These are phyloP conservation scores for Pogonomyrmex barbatus DNA, from an alignment of 1,140 invertebrate species.

Conservation along the genomic window DNA sequence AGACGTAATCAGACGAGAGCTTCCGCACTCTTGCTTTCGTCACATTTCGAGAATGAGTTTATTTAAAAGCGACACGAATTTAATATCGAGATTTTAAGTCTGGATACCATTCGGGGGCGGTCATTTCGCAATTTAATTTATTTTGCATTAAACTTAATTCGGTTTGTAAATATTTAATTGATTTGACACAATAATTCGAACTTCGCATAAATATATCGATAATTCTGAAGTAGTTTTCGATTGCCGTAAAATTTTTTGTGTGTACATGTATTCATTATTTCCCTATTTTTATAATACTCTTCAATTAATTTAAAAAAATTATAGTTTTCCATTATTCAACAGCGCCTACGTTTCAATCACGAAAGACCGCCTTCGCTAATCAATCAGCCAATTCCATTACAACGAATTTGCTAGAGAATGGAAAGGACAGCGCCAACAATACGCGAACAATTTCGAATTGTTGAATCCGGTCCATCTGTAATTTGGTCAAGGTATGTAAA, in stretches of 20 bases:
- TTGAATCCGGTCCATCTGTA: conserved; percentile 41
- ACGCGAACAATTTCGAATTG: conserved; percentile 29
- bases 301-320: not conserved
- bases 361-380: not conserved
- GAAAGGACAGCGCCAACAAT: not conserved
- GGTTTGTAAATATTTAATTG: not conserved
- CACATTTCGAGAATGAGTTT: conserved; percentile 20
- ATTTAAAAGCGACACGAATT: conserved; percentile 28
- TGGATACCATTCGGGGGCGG: not conserved
- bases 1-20: conserved; percentile 42
- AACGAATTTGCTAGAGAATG: not conserved
- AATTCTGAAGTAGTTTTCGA: not conserved
- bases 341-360: not conserved
- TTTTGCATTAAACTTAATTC: conserved; percentile 6
- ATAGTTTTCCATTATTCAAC: not conserved
- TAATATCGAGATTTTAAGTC: conserved; percentile 20
- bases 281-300: not conserved
- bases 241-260: not conserved
- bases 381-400: not conserved
- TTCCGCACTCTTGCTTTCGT: conserved; percentile 26
- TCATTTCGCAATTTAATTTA: not conserved
- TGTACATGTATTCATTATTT: not conserved
- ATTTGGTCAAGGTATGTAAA: conserved; percentile 59
- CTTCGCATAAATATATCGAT: not conserved
- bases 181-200: too few relatives aligned